Evolutionary conservation across 2,888 invertebrate species (phyloP).

Genomic region (Allophyes oxyacanthae): DNA sequence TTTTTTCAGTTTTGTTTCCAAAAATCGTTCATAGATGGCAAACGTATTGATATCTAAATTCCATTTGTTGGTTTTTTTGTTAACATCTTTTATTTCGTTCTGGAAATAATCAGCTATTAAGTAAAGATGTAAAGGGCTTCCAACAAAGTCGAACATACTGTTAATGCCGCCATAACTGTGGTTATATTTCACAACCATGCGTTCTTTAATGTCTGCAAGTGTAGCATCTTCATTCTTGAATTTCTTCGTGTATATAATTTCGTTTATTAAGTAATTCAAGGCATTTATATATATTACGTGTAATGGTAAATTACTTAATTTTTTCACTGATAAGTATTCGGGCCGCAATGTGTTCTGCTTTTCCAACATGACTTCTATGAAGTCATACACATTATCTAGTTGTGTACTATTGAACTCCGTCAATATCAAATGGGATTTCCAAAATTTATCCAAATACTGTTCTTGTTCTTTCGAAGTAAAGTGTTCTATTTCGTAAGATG

Average conservation of each 20-base stretch:
- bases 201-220: background rate
- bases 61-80: slow-evolving; percentile 12
- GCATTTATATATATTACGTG: background rate
- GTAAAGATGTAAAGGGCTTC: slow-evolving; percentile 32
- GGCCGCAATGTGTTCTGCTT: background rate
- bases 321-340: background rate
- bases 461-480: slow-evolving; percentile 15
- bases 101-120: slow-evolving; percentile 31
- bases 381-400: slow-evolving; percentile 10
- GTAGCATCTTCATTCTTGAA: background rate
- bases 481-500: slow-evolving; percentile 16
- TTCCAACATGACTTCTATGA: slow-evolving; percentile 6
- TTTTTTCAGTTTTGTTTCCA: slow-evolving; percentile 33
- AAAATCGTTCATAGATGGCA: slow-evolving; percentile 31
- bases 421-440: slow-evolving; percentile 21
- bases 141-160: background rate
- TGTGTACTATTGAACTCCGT: slow-evolving; percentile 11
- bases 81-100: slow-evolving; percentile 21
- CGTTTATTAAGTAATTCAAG: background rate
- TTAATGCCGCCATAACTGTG: background rate
- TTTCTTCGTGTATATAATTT: background rate
- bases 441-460: slow-evolving; percentile 21
- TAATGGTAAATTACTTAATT: background rate
- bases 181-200: background rate
- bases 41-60: slow-evolving; percentile 22